Evolutionary conservation across 2,888 invertebrate genomes (phyloP), one percentile per base, ranked within the genome.

Genomic region (Fissipunctia ypsillon): DNA sequence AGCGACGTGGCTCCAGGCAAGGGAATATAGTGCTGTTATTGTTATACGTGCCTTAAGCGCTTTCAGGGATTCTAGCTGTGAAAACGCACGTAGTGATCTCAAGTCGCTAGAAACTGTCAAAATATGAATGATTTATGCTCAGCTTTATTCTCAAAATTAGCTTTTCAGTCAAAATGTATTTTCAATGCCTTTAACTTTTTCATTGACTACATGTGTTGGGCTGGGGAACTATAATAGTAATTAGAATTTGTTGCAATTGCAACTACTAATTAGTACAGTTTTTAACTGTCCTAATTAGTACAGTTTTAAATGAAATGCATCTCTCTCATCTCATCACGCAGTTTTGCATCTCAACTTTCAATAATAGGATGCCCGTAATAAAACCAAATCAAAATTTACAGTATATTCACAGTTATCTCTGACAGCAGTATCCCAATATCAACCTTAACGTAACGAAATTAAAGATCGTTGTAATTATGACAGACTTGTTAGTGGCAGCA

Each of bases 1-100:
- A 70, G 76, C 56, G 69, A 84, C 84, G 76, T 81, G 84, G 48
- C 69, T 28, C 52, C 67, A n/a, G 69, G 81, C 71, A 81, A 69
- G 63, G 56, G 81, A 69, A 72, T 68, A 56, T 35, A 28, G 16
- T 25, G 54, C 59, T 69, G 60, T 74, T 70, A 70, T 69, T 73
- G 64, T 52, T 59, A 59, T 48, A 83, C 66, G 73, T 83, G 69
- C 50, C 54, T 54, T 43, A 52, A 57, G 45, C n/a, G 45, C n/a
- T 43, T 59, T 68, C 59, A 52, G 59, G 50, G 50, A 73, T 35
- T 43, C 16, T 45, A n/a, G 50, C 14, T 12, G 45, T 22, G 45
- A 3, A 35, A 64, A 25, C 22, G 28, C 22, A 50, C 9, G 48
- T 41, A 19, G 9, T 22, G n/a, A 22, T 25, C 31, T 41, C 19